Evolutionary conservation across 2,888 invertebrate species (phyloP), one percentile per base, ranked within the genome.

Genomic region (Epistrophe eligans): DNA sequence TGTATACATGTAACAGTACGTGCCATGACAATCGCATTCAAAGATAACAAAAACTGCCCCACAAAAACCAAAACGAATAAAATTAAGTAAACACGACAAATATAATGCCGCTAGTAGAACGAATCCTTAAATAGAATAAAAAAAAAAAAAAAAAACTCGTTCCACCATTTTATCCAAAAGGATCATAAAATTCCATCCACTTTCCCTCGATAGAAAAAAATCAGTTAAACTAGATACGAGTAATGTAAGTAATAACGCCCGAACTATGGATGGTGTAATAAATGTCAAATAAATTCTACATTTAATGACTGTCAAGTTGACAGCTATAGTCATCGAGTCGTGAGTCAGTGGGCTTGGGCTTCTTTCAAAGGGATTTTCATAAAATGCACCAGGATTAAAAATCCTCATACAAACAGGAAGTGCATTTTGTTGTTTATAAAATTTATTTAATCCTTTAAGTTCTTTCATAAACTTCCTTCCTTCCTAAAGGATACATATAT

Each of bases 281-380:
- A 85, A 77, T 38, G 85, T 85, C 85, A 81, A 85, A 85, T 85
- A 85, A 85, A 81, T 81, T 85, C 70, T 4, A 38, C 85, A 64
- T 85, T 85, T 85, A 57, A 85, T 50, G 73, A 74, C 73, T 17
- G 40, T 52, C 58, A 77, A 62, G 73, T 67, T 81, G 84, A 84
- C 84, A 81, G 80, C 35, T 15, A 32, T 32, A 70, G n/a, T 55
- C 70, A 48, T 43, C 28, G 24, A 1, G 24, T 24, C 24, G 24
- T 60, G 71, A 60, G 40, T 19, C 55, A 24, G 57, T 58, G 17
- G 17, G 6, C 24, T 2, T 55, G 7, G 28, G 24, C 13, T 38
- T 43, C 58, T 9, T 40, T 55, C 55, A 50, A 57, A 19, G 62
- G 60, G 55, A 55, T 55, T 55, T 55, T 2, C 55, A 24, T 24